Percentiles rank a stretch among this genome's conserved stretches.
phyloP scores from a whole-genome alignment of 2,113 vertebrate genomes.

The Pedionomus torquatus region DNA sequence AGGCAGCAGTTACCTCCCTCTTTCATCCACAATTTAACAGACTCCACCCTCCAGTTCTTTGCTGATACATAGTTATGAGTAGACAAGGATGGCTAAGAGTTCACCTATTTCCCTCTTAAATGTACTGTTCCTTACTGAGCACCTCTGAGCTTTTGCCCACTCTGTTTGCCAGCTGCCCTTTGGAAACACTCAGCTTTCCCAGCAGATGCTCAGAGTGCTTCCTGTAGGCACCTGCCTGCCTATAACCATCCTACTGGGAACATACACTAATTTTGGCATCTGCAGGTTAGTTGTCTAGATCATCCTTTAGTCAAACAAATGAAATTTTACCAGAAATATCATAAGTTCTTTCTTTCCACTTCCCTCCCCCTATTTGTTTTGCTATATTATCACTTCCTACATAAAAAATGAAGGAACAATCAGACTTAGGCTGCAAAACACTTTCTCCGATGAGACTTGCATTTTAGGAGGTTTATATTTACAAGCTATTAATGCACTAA shows the following conservation, averaged over 20 bases:
- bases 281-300: not conserved
- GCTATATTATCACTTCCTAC: constrained; percentile 16
- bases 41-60: not conserved
- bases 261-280: not conserved
- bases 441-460: not conserved
- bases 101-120: not conserved
- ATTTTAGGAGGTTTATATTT: not conserved
- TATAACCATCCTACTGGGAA: not conserved
- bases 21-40: not conserved
- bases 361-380: not conserved
- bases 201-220: not conserved
- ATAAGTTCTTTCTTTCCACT: not conserved
- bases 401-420: not conserved
- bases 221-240: not conserved
- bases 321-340: not conserved
- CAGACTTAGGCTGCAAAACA: not conserved
- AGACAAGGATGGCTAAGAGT: not conserved
- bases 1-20: not conserved
- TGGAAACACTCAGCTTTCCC: not conserved
- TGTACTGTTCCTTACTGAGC: not conserved
- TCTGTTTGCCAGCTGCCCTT: not conserved
- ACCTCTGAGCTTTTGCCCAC: not conserved
- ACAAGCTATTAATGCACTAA: not conserved
- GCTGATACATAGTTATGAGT: rapidly evolving
- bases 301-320: not conserved